Evolutionary conservation across 2,113 vertebrate genomes (phyloP), one percentile per base, ranked within the genome.

Genomic region (Hydrochoerus hydrochaeris): DNA sequence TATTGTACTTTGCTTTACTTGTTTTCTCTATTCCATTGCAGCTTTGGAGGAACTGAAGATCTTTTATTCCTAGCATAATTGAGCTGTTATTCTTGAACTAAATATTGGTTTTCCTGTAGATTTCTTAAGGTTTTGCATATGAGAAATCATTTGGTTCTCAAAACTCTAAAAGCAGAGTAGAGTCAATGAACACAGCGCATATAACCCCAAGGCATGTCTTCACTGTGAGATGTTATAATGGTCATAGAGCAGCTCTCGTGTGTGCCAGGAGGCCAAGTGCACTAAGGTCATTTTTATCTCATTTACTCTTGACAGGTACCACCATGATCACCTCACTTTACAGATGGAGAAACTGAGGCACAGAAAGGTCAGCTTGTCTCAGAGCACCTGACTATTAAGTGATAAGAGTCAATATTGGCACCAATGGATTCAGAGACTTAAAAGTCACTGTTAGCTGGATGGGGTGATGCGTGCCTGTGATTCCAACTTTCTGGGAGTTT

Each of bases 161-260:
- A 57, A 78, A 57, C 26, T 52, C 60, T 16, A 11, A 54, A 46
- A 46, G 49, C 54, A 77, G 32, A 77, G 12, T 77, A 75, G 38
- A 92, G 14, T 12, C 35, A 30, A 0, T 0, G 17, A 10, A 32
- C 11, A 54, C 26, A 38, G 35, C 41, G 22, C 60, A 49, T 32
- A 17, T 44, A 32, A n/a, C 17, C 1, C 52, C 84, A 17, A 0
- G 2, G 17, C 7, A 30, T 1, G 20, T 35, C 19, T n/a, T 17
- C 19, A 11, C 11, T 19, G 22, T n/a, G 4, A 80, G 17, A 75
- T 44, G 11, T 28, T 46, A 44, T 46, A 83, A 77, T 1, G 2
- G 30, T 20, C 30, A 17, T 0, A 22, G 62, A 73, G 46, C 60
- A 17, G 24, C 63, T 41, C 52, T 16, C 10, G 32, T 16, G 7